phyloP scores from a whole-genome alignment of 2,888 invertebrate genomes.

The Xestobium rufovillosum region DNA sequence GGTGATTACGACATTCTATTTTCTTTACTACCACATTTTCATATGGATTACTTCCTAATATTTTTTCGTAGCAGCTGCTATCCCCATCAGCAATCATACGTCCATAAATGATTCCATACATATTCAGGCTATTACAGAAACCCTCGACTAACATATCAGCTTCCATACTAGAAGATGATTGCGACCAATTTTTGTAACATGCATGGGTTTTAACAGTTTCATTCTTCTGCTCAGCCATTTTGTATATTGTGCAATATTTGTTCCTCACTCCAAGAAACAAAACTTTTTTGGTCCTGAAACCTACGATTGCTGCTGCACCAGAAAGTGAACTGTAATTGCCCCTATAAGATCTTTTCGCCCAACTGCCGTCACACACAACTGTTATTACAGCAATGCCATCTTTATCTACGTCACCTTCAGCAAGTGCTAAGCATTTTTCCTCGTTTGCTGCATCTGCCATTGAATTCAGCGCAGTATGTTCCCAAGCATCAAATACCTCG shows the following conservation, averaged over 20 bases:
- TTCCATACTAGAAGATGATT: conserved; percentile 15
- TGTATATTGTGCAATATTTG: conserved; percentile 13
- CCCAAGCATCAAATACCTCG: conserved; percentile 9
- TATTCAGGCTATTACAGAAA: conserved; percentile 7
- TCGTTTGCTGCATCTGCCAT: conserved; percentile 20
- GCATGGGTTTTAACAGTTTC: conserved; percentile 3
- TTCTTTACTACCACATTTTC: conserved; percentile 10
- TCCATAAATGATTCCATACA: conserved; percentile 13
- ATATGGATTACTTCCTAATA: conserved; percentile 11
- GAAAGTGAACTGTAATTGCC: conserved; percentile 24
- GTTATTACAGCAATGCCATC: conserved; percentile 18
- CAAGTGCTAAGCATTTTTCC: conserved; percentile 18
- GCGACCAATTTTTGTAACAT: conserved; percentile 14
- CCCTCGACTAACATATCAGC: conserved; percentile 15
- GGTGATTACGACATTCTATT: conserved; percentile 15
- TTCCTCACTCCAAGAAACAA: conserved; percentile 13
- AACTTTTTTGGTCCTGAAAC: conserved; percentile 12
- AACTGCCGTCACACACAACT: conserved; percentile 13
- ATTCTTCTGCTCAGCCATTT: conserved; percentile 1
- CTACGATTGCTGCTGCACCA: conserved; percentile 14
- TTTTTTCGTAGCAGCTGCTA: conserved; percentile 13
- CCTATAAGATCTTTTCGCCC: conserved; percentile 14
- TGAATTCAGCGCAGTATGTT: conserved; percentile 7
- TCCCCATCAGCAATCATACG: conserved; percentile 14
- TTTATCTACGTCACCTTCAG: conserved; percentile 14